phyloP scores from a whole-genome alignment of 2,113 vertebrate genomes.

The Alexandromys fortis region DNA sequence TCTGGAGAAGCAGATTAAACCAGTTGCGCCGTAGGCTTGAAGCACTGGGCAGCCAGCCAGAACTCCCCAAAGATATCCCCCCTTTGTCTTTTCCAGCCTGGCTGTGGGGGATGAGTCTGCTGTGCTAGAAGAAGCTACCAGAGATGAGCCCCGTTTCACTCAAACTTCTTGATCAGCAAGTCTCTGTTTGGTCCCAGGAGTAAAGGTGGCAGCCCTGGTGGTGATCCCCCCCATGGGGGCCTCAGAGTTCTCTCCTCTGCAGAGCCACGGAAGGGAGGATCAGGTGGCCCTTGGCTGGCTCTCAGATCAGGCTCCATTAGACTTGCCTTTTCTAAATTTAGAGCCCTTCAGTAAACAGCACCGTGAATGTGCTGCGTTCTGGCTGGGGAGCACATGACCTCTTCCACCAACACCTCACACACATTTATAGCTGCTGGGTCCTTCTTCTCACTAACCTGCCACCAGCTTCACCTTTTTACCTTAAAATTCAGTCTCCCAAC shows the following conservation, averaged over 20 bases:
- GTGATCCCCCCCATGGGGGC: background rate
- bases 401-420: background rate
- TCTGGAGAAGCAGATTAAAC: background rate
- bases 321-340: slow-evolving; percentile 86
- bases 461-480: slow-evolving; percentile 18
- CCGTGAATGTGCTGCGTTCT: slow-evolving; percentile 61
- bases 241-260: slow-evolving; percentile 67
- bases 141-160: slow-evolving; percentile 76
- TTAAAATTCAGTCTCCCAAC: background rate
- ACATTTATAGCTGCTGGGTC: background rate
- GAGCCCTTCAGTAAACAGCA: slow-evolving; percentile 81
- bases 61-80: background rate
- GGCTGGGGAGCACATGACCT: slow-evolving; percentile 44
- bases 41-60: slow-evolving; percentile 69
- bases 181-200: slow-evolving; percentile 82
- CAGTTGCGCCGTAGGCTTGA: background rate
- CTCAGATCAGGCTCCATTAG: slow-evolving; percentile 54
- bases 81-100: slow-evolving; percentile 13
- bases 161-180: slow-evolving; percentile 60
- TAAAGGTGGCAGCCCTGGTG: background rate
- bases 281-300: slow-evolving; percentile 72
- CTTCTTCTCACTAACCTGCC: background rate
- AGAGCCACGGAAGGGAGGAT: slow-evolving; percentile 78
- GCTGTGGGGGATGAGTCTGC: slow-evolving; percentile 54
- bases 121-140: slow-evolving; percentile 59